Evolutionary conservation across 2,888 invertebrate species (phyloP), one percentile per base, ranked within the genome.

Genomic region (Metellina segmentata): DNA sequence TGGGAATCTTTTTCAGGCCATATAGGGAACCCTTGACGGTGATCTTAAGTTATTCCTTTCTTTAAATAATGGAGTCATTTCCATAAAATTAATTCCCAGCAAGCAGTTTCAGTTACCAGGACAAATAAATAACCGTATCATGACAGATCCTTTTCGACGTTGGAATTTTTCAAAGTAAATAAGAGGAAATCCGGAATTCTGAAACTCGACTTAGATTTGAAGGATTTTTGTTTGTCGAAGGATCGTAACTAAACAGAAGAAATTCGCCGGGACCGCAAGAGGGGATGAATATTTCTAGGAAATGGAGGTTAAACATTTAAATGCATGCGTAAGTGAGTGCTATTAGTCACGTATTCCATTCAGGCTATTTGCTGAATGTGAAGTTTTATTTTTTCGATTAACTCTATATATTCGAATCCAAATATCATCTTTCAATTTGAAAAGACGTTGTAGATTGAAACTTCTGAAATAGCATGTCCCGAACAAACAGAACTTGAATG

Each of bases 21-120:
- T 0, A 61, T 61, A 61, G 61, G 13, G 61, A 61, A 34, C 6
- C 61, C 61, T 61, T 61, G 61, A 16, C 16, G 61, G 61, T 61
- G 11, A 61, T 16, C 61, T 61, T 16, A 16, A 16, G 61, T 16
- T 16, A 34, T 61, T 20, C 77, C 61, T 77, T 70, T 78, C 19
- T 19, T 19, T 48, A 61, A 85, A 85, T 77, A 77, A 85, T 69
- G 48, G 77, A 70, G 34, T 85, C 85, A 85, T 85, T 85, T 85
- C 78, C 85, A 85, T 85, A 70, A 77, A 85, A 85, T 78, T 85
- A 85, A 85, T 85, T 85, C 78, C 70, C 34, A 34, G 16, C 51
- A n/a, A 78, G 51, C 13, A 34, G 53, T 85, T 85, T 49, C 7
- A 51, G 75, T 34, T 70, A 77, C 16, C 11, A 2, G 20, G 69